These are phyloP conservation scores for Tiaroga cobitis DNA, from an alignment of 2,797 vertebrate species.

Conservation along the genomic window DNA sequence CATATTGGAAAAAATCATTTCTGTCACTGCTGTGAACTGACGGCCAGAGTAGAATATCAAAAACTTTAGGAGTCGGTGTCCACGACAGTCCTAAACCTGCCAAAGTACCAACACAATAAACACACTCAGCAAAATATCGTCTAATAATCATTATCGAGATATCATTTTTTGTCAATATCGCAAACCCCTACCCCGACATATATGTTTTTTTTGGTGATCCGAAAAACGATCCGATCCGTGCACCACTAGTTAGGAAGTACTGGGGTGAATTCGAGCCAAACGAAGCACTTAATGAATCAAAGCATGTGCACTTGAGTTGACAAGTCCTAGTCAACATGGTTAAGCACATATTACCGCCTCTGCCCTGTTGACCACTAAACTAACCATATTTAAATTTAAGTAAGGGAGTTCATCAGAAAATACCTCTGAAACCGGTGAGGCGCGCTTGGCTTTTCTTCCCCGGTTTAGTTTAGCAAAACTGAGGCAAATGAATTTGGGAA, in stretches of 20 bases:
- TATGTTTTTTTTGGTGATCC: too few species aligned
- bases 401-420: background rate
- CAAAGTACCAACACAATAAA: too few species aligned
- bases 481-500: slow-evolving; percentile 11
- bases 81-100: too few species aligned
- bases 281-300: background rate
- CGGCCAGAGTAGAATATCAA: too few species aligned
- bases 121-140: too few species aligned
- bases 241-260: background rate
- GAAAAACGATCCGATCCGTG: too few species aligned
- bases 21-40: too few species aligned
- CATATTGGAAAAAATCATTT: too few species aligned
- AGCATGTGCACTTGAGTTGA: background rate
- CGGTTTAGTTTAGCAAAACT: background rate
- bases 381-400: background rate
- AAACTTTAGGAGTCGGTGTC: too few species aligned
- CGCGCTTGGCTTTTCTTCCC: background rate
- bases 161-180: too few species aligned
- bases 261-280: background rate
- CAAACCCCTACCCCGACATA: too few species aligned
- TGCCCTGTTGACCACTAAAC: background rate
- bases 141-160: too few species aligned
- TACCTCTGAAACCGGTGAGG: background rate
- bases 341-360: background rate
- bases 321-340: background rate